Conservation (phyloP, 2,113 vertebrate genomes). For the Bubo scandiacus region DNA sequence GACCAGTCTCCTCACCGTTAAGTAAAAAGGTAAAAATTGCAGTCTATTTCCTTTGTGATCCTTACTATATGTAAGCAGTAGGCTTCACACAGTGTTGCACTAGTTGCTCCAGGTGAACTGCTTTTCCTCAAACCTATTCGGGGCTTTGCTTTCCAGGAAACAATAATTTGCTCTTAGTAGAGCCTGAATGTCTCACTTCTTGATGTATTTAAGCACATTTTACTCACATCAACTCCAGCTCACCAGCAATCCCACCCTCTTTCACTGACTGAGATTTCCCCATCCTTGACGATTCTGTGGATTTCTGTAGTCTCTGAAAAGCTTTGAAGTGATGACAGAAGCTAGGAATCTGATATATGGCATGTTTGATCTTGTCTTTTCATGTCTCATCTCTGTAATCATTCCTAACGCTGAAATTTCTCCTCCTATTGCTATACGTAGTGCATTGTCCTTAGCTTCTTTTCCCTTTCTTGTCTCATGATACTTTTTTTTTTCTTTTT, state of each 20-base stretch:
- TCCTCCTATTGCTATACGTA: not conserved
- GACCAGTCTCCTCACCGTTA: not conserved
- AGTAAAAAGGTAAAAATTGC: not conserved
- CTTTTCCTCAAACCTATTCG: not conserved
- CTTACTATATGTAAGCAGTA: not conserved
- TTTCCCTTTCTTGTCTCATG: not conserved
- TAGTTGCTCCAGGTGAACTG: not conserved
- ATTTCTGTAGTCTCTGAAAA: not conserved
- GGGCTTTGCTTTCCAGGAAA: not conserved
- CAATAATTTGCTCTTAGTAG: not conserved
- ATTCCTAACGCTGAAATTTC: not conserved
- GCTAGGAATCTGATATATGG: not conserved
- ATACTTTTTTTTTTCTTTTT: not conserved
- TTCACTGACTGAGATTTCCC: not conserved
- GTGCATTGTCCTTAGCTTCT: not conserved
- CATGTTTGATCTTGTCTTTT: not conserved
- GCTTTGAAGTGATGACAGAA: not conserved
- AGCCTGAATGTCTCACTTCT: not conserved
- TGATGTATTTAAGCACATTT: not conserved
- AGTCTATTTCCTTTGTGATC: not conserved
- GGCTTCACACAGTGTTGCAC: not conserved
- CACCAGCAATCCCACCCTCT: not conserved
- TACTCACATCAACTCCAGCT: not conserved
- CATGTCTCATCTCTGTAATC: not conserved
- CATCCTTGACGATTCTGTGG: not conserved